Evolutionary conservation across 2,888 invertebrate species (phyloP).

Genomic region (Drosophila eohydei): DNA sequence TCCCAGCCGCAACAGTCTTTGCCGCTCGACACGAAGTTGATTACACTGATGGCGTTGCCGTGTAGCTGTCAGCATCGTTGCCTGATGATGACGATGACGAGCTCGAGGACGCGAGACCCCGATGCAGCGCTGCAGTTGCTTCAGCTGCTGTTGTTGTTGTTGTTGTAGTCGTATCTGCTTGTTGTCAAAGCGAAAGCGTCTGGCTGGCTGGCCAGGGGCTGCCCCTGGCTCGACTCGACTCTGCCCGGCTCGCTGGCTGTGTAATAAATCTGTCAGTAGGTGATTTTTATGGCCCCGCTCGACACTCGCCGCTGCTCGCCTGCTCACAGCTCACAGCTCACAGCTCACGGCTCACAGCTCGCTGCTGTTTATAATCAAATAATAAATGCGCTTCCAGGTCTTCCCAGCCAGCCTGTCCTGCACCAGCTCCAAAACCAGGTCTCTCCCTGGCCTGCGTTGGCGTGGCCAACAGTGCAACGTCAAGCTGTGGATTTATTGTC

Average conservation of each 20-base stretch:
- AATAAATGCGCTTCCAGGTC: constrained; percentile 76
- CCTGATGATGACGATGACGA: constrained; percentile 77
- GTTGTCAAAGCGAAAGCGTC: constrained; percentile 64
- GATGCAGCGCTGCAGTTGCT: constrained; percentile 34
- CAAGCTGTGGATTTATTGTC: constrained; percentile 69
- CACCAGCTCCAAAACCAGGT: constrained; percentile 18
- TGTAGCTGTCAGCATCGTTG: constrained; percentile 80
- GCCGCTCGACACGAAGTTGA: constrained; percentile 73
- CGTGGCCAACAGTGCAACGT: constrained; percentile 46
- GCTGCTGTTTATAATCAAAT: constrained; percentile 78
- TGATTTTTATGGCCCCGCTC: constrained; percentile 80
- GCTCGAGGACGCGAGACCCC: constrained; percentile 62
- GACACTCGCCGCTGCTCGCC: constrained; percentile 60
- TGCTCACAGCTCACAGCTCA: constrained; percentile 26
- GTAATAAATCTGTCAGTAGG: constrained; percentile 84
- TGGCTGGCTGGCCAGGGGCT: constrained; percentile 48
- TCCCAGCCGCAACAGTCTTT: constrained; percentile 27
- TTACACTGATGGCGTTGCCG: constrained; percentile 81
- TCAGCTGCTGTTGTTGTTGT: constrained; percentile 36
- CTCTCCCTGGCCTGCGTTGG: constrained; percentile 59
- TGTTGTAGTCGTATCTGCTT: constrained; percentile 72
- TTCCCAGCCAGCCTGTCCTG: constrained; percentile 35
- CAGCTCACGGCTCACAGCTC: constrained; percentile 38
- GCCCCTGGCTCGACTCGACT: constrained; percentile 38
- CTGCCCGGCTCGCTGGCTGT: constrained; percentile 57